These are phyloP conservation scores for Agrypnia vestita DNA, from an alignment of 1,140 invertebrate species.

Conservation along the genomic window DNA sequence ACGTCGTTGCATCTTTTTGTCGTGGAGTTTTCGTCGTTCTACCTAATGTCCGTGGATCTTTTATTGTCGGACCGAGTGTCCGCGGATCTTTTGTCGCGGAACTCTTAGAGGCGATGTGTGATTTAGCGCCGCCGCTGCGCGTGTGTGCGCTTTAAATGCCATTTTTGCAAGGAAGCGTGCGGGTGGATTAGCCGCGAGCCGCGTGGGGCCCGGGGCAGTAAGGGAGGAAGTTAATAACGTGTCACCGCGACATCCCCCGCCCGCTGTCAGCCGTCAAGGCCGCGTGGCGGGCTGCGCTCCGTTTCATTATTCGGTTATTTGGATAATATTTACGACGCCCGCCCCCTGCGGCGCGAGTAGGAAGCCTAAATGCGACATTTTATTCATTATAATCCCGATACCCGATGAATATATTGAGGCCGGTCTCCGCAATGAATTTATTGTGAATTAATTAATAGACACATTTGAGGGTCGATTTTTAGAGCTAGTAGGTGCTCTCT, in stretches of 20 bases:
- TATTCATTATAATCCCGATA: neutral
- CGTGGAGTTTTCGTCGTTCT: too few species aligned
- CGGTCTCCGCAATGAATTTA: neutral
- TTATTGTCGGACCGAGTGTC: too few species aligned
- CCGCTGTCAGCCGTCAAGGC: neutral
- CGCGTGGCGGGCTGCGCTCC: slow-evolving; percentile 8
- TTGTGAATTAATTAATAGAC: too few species aligned
- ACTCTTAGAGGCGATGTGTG: too few species aligned
- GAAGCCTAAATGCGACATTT: neutral
- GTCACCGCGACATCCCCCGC: slow-evolving; percentile 22
- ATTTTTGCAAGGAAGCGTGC: too few species aligned
- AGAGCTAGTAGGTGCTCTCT: too few species aligned
- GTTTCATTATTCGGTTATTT: slow-evolving; percentile 22
- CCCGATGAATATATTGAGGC: slow-evolving; percentile 4
- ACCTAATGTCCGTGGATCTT: too few species aligned
- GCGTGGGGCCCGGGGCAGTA: neutral
- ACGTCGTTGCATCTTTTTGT: too few species aligned
- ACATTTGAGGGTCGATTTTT: too few species aligned
- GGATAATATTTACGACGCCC: slow-evolving; percentile 21
- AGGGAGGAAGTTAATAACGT: neutral
- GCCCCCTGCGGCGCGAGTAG: slow-evolving; percentile 17
- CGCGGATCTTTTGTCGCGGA: too few species aligned
- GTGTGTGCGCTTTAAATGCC: neutral
- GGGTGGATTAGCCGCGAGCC: too few species aligned
- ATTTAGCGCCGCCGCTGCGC: too few species aligned